Evolutionary conservation across 2,113 vertebrate genomes (phyloP).

Genomic region (Nerophis lumbriciformis): DNA sequence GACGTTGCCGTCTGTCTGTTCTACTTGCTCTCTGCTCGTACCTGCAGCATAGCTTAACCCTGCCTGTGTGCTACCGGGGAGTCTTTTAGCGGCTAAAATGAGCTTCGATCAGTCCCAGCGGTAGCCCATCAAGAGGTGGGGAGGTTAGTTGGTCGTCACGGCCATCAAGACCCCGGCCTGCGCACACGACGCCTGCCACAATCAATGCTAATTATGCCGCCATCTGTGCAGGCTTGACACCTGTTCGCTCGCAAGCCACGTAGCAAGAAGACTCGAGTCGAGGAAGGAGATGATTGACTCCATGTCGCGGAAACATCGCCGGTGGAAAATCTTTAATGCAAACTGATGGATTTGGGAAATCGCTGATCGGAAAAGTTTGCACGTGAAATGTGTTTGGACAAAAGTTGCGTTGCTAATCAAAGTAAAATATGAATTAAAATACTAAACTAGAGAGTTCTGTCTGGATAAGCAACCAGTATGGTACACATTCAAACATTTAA

Average conservation of each 20-base stretch:
- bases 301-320: conserved; percentile 24
- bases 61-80: conserved; percentile 42
- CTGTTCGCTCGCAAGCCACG: conserved; percentile 68
- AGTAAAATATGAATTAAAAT: no score
- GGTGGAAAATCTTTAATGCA: conserved; percentile 26
- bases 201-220: conserved; percentile 77
- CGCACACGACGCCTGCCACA: conserved; percentile 61
- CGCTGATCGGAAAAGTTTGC: no score
- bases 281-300: conserved; percentile 42
- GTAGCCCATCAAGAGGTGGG: conserved; percentile 72
- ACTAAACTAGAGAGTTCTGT: no score
- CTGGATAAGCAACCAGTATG: no score
- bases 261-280: conserved; percentile 60
- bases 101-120: conserved; percentile 70
- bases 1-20: not conserved
- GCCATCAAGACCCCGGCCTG: conserved; percentile 70
- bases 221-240: conserved; percentile 74
- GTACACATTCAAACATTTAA: no score
- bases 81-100: conserved; percentile 63
- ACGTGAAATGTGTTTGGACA: no score
- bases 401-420: no score
- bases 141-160: conserved; percentile 75
- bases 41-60: conserved; percentile 17
- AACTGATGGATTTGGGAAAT: conserved; percentile 9
- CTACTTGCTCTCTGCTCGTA: conserved; percentile 4